Base-by-base conservation (phyloP, 2,888 invertebrate species). In the Subacronicta megacephala region DNA sequence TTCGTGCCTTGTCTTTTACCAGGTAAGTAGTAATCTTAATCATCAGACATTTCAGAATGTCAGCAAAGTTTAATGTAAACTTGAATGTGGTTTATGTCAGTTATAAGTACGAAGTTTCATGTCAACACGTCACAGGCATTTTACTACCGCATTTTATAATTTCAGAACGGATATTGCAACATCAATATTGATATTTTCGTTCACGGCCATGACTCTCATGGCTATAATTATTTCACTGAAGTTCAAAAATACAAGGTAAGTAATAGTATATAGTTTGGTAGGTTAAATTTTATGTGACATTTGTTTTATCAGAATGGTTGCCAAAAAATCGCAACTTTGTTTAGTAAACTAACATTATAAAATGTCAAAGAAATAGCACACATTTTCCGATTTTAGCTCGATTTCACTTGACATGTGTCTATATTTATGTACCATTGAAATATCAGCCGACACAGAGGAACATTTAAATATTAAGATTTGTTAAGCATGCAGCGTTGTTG, bases 391-490 rank as follows among this genome's bases (percentile, higher is more conserved):
- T 75, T 72, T 77, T 64, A 75, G 76, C 63, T 61, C 59, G 75
- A 78, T 81, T 82, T 81, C 80, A 78, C 78, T 77, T 70, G 62
- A 62, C 62, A 77, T 73, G 66, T 74, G 68, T 74, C 71, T 10
- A 72, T 78, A 75, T 77, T 65, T 67, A 71, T 62, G 66, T 73
- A 70, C 75, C 78, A 81, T 81, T 83, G 80, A 82, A 81, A 80
- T 76, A 80, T 72, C 71, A 72, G 52, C 50, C 46, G 57, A 80
- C 70, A 78, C 85, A 83, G 83, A 82, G 83, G 82, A 87, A 89
- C 88, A 88, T 89, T 86, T 75, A 80, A 60, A 72, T 83, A 83
- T 83, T 77, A 83, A 83, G 80, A 84, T 87, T 87, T 85, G 87
- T 85, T 82, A 75, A 72, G 75, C 78, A 77, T 82, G 75, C 77